Evolutionary conservation across 64 coral and sea anemone genomes (phyloP).

Genomic region (Cladopsammia gracilis): DNA sequence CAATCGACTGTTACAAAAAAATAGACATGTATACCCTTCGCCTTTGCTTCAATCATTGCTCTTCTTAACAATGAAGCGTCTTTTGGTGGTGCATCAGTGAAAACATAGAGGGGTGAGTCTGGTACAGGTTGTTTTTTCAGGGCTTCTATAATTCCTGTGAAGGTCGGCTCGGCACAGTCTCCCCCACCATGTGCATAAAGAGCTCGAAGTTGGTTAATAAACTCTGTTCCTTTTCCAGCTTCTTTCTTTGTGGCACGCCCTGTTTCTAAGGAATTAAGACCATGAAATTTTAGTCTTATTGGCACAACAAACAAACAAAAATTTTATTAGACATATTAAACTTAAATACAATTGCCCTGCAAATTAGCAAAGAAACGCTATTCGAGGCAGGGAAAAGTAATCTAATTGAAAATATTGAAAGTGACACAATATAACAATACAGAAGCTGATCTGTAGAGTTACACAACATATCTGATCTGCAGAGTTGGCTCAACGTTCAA

Average conservation of each 20-base stretch:
- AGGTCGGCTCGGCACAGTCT: constrained; percentile 71
- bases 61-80: not conserved
- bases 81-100: constrained; percentile 87
- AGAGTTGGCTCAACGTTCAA: no score
- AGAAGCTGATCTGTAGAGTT: no score
- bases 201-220: constrained; percentile 36
- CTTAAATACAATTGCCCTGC: no score
- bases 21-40: not conserved
- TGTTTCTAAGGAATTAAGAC: constrained; percentile 1
- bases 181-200: constrained; percentile 58
- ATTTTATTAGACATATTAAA: no score
- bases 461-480: no score
- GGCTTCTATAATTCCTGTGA: constrained; percentile 72
- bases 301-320: no score
- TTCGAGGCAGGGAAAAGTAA: no score
- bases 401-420: no score
- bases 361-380: no score
- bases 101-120: constrained; percentile 86
- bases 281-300: not conserved
- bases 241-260: not conserved
- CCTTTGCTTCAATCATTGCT: not conserved
- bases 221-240: not conserved
- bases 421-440: no score
- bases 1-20: constrained; percentile 13
- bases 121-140: constrained; percentile 29